Evolutionary conservation across 2,113 vertebrate species (phyloP).

Genomic region (Lontra canadensis): DNA sequence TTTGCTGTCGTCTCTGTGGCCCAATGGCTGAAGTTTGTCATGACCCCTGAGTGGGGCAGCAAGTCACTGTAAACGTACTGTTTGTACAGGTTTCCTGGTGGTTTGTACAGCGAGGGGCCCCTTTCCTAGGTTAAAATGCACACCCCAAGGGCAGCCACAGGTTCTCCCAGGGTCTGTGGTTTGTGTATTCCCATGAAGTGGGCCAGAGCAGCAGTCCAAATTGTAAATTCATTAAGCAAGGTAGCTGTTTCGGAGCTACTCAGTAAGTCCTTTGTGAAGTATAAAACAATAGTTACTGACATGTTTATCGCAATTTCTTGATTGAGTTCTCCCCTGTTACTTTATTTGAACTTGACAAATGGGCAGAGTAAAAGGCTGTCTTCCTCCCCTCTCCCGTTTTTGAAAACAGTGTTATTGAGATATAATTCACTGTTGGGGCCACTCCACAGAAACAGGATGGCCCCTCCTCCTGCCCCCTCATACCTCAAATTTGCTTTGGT

Average conservation of each 20-base stretch:
- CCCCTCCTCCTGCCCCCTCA: background rate
- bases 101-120: background rate
- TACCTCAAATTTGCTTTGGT: background rate
- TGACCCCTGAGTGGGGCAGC: background rate
- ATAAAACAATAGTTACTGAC: background rate
- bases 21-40: background rate
- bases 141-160: background rate
- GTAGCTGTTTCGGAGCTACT: background rate
- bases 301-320: background rate
- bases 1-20: background rate
- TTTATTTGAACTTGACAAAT: background rate
- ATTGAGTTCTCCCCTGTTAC: background rate
- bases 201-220: background rate
- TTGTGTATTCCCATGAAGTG: background rate
- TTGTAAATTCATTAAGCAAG: background rate
- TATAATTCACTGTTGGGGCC: background rate
- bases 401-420: background rate
- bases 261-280: background rate
- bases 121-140: background rate
- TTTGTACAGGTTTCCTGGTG: background rate
- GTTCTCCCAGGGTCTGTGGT: background rate
- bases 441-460: background rate
- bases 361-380: background rate
- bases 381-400: background rate
- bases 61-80: background rate